These are phyloP conservation scores for Falco cherrug DNA, from an alignment of 2,797 vertebrate genomes.

Conservation along the genomic window DNA sequence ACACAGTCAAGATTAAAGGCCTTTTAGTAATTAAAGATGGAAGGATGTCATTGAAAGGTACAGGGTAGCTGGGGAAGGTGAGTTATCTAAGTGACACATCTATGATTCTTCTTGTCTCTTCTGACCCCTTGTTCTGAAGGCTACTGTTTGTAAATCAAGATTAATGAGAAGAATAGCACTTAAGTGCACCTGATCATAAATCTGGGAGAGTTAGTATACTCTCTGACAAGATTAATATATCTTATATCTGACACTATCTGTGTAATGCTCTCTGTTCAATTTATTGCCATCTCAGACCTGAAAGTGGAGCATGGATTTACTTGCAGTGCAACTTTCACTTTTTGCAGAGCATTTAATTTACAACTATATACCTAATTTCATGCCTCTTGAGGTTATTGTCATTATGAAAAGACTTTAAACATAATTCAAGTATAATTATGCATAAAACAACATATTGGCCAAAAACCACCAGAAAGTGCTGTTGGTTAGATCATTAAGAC, in stretches of 20 bases:
- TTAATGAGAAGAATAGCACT: constrained; percentile 66
- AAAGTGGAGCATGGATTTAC: neutral
- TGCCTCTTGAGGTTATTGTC: constrained; percentile 1
- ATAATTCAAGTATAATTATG: neutral
- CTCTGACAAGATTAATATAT: constrained; percentile 66
- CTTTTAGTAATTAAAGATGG: constrained; percentile 42
- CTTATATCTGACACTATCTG: constrained; percentile 47
- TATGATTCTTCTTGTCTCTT: constrained; percentile 12
- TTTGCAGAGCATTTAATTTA: constrained; percentile 8
- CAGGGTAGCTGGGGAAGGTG: neutral
- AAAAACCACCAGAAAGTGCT: neutral
- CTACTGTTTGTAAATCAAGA: constrained; percentile 73
- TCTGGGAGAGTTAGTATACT: constrained; percentile 63
- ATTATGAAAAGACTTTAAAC: neutral
- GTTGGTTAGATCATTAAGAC: neutral
- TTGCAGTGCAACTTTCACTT: constrained; percentile 15
- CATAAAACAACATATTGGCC: neutral
- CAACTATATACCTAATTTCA: neutral
- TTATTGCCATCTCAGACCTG: constrained; percentile 38
- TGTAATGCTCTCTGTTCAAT: neutral
- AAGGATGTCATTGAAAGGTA: constrained; percentile 47
- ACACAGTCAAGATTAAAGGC: constrained; percentile 48
- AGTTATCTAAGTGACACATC: constrained; percentile 29
- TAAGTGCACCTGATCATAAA: constrained; percentile 67
- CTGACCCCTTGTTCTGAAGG: constrained; percentile 49